Percentiles rank a stretch among this genome's conserved stretches.
These are phyloP conservation scores for Sphaerophoria taeniata DNA, from an alignment of 2,888 invertebrate genomes.

Conservation along the genomic window DNA sequence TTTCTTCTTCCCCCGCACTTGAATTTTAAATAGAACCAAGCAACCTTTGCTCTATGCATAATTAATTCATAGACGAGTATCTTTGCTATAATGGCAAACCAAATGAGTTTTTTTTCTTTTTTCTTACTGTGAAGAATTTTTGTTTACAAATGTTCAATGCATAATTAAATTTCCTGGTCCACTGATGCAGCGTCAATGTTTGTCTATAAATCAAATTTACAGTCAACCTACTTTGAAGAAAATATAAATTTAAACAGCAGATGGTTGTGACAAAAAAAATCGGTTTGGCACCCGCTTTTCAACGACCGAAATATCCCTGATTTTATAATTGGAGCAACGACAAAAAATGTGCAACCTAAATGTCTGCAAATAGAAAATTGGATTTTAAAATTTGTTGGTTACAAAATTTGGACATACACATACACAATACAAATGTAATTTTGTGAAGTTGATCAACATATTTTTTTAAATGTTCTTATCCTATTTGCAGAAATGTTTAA, in stretches of 20 bases:
- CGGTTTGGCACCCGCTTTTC: constrained; percentile 52
- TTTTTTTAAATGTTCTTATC: too few relatives aligned
- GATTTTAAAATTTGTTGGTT: constrained; percentile 36
- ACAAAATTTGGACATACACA: constrained; percentile 4
- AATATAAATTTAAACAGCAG: too few relatives aligned
- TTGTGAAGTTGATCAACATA: too few relatives aligned
- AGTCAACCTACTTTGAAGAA: constrained; percentile 22
- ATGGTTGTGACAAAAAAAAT: too few relatives aligned
- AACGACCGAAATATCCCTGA: constrained; percentile 19
- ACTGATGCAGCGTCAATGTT: constrained; percentile 21
- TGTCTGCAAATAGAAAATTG: constrained; percentile 57
- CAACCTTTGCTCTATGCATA: background rate
- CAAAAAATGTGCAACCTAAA: constrained; percentile 68
- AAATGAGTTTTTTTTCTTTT: constrained; percentile 2
- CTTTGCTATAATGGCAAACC: background rate
- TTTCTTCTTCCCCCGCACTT: background rate
- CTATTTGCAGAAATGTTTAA: too few relatives aligned
- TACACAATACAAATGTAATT: too few relatives aligned
- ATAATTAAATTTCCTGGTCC: constrained; percentile 63
- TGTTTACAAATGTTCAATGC: constrained; percentile 24
- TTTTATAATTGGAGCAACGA: constrained; percentile 64
- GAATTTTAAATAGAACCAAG: constrained; percentile 29
- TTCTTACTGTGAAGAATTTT: too few relatives aligned
- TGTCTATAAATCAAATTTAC: constrained; percentile 24
- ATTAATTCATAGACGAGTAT: background rate